Evolutionary conservation across 2,888 invertebrate species (phyloP).

Genomic region (Stenoptilia bipunctidactyla): DNA sequence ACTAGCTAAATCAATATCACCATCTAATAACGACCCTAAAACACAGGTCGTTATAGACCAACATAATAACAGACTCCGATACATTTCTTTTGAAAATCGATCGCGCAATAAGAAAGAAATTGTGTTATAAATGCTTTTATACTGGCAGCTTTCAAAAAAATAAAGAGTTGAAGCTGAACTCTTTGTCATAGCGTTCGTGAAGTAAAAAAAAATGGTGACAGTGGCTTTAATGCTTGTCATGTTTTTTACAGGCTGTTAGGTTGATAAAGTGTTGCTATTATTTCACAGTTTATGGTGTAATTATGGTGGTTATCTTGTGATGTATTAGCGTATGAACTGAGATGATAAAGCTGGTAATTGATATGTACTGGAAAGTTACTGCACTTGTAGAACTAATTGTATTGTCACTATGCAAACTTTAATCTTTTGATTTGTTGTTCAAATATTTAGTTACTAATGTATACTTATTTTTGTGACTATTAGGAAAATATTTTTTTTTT

Average conservation of each 20-base stretch:
- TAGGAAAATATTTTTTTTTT: too few species aligned
- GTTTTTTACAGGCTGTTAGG: constrained; percentile 5
- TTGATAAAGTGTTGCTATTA: constrained; percentile 3
- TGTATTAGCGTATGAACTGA: neutral
- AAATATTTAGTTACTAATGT: too few species aligned
- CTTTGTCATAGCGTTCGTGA: constrained; percentile 26
- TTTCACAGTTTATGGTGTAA: too few species aligned
- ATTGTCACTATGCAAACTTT: too few species aligned
- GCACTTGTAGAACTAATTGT: too few species aligned
- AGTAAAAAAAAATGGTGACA: constrained; percentile 28
- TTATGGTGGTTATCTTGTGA: neutral
- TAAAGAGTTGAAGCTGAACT: constrained; percentile 38
- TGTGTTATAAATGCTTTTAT: constrained; percentile 45
- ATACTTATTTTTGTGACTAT: too few species aligned
- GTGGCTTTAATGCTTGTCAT: neutral
- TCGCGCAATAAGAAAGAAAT: constrained; percentile 54
- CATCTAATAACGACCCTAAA: constrained; percentile 42
- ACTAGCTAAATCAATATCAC: constrained; percentile 71
- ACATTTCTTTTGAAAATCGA: constrained; percentile 43
- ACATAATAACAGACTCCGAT: constrained; percentile 28
- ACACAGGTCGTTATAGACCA: constrained; percentile 25
- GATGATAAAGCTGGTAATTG: too few species aligned
- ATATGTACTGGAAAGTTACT: too few species aligned
- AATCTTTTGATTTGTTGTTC: too few species aligned
- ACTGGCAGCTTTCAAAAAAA: constrained; percentile 63